Percentiles rank a stretch among this genome's conserved stretches.
Evolutionary conservation across 2,113 vertebrate species (phyloP).

Genomic region (Ascaphus truei): DNA sequence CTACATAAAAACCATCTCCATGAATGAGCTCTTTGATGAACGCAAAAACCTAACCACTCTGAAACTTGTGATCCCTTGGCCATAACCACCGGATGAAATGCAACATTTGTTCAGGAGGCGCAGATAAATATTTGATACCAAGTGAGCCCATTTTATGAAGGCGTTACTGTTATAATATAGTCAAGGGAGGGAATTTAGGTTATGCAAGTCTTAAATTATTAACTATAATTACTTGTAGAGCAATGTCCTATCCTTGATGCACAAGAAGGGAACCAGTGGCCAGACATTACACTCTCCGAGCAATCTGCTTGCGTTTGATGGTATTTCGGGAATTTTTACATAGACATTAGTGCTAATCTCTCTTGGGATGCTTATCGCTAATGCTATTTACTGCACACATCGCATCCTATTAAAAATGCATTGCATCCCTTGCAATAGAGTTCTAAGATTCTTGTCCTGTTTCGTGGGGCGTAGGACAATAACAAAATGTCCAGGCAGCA

Average conservation of each 20-base stretch:
- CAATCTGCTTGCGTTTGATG: conserved; percentile 5
- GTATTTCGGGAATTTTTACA: not conserved
- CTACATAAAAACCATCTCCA: no score
- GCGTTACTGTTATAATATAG: not conserved
- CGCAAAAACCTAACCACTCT: not conserved
- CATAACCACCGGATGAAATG: no score
- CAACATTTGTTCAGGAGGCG: not conserved
- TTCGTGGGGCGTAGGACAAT: no score
- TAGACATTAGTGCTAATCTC: not conserved
- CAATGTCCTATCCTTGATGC: not conserved
- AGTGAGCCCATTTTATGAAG: not conserved
- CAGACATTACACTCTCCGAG: not conserved
- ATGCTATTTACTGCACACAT: no score
- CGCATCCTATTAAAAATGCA: no score
- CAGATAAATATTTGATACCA: not conserved
- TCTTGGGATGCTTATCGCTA: not conserved
- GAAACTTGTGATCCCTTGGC: not conserved
- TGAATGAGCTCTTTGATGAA: no score
- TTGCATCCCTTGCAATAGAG: no score
- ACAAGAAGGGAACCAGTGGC: not conserved
- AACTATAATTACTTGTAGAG: conserved; percentile 6
- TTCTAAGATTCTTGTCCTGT: no score
- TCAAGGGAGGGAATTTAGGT: conserved; percentile 8
- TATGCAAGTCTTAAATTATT: conserved; percentile 21
- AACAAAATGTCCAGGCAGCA: no score